Conservation (phyloP, 2,888 invertebrate genomes). For the Elmis aenea region DNA sequence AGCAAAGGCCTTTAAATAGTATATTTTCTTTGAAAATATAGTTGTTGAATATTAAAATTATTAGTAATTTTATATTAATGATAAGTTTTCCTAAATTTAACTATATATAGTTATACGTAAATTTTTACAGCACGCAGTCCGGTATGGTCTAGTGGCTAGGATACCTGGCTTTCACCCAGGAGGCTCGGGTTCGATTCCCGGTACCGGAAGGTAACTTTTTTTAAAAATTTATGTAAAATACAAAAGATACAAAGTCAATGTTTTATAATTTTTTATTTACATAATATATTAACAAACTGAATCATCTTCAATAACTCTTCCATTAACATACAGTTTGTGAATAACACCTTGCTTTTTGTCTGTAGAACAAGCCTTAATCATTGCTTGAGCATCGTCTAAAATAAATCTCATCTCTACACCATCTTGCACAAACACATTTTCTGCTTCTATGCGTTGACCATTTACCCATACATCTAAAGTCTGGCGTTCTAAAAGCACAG, state of each 20-base stretch:
- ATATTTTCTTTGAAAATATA: too few species aligned
- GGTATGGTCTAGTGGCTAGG: constrained; percentile 67
- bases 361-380: constrained; percentile 49
- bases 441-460: constrained; percentile 61
- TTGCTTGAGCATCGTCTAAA: constrained; percentile 49
- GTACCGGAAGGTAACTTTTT: constrained; percentile 54
- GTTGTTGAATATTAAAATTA: too few species aligned
- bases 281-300: not conserved
- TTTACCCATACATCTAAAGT: constrained; percentile 73
- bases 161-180: constrained; percentile 70
- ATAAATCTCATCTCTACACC: constrained; percentile 80
- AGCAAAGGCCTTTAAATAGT: too few species aligned
- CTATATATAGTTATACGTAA: too few species aligned
- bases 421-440: constrained; percentile 78
- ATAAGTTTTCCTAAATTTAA: too few species aligned
- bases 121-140: too few species aligned
- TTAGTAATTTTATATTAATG: too few species aligned
- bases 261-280: not conserved
- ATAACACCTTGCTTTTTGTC: constrained; percentile 47
- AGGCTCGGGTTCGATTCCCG: constrained; percentile 72
- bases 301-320: constrained; percentile 37
- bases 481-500: constrained; percentile 60
- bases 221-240: too few species aligned
- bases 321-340: constrained; percentile 39
- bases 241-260: not conserved